These are phyloP conservation scores for Cryptoprocta ferox DNA, from an alignment of 2,797 vertebrate genomes.

Conservation along the genomic window DNA sequence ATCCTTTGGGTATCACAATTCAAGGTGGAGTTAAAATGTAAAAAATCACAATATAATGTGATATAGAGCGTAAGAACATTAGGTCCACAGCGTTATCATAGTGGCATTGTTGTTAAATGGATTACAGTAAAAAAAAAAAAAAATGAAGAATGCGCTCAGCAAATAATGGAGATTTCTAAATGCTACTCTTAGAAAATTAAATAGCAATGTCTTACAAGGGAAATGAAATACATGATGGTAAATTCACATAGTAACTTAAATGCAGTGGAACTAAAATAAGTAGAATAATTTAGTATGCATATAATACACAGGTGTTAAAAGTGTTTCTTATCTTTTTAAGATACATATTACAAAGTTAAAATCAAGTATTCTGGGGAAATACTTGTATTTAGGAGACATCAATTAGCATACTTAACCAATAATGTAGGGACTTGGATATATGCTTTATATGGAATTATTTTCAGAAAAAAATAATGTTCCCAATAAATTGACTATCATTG, in stretches of 20 bases:
- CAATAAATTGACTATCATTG: not conserved
- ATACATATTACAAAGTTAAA: not conserved
- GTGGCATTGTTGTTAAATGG: not conserved
- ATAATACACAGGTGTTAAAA: not conserved
- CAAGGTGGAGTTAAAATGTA: not conserved
- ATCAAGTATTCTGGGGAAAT: not conserved
- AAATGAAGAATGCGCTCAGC: not conserved
- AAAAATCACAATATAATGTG: not conserved
- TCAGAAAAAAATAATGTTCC: not conserved
- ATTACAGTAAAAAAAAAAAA: not conserved
- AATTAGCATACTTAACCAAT: constrained; percentile 4
- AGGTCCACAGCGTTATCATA: not conserved
- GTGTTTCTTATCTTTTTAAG: not conserved
- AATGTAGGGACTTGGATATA: not conserved
- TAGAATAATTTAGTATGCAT: not conserved
- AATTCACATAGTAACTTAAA: not conserved
- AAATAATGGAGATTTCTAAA: not conserved
- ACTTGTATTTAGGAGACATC: not conserved
- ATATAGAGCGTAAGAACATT: not conserved
- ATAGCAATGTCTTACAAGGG: not conserved
- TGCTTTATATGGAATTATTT: not conserved
- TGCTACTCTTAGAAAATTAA: not conserved
- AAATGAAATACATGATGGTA: not conserved
- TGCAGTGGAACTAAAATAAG: not conserved
- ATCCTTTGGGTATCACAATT: not conserved